Evolutionary conservation across 2,113 vertebrate species (phyloP).

Genomic region (Fulmarus glacialis): DNA sequence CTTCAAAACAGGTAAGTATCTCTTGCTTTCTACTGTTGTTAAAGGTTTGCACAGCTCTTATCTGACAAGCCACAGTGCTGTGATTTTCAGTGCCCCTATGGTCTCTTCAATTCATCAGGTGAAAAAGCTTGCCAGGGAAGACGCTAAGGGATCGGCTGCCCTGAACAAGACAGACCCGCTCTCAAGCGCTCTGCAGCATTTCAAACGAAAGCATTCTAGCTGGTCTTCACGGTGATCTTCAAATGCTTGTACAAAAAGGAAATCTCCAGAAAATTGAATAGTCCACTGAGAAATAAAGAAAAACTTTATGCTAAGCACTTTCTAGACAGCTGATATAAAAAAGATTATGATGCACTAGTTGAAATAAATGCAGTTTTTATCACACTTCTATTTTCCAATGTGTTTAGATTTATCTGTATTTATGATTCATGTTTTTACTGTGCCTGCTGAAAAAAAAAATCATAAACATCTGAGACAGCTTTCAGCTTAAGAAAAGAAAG

Average conservation of each 20-base stretch:
- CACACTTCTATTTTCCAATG: neutral
- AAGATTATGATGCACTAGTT: neutral
- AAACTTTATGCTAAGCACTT: neutral
- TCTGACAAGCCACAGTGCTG: neutral
- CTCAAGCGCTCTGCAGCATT: neutral
- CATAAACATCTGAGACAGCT: neutral
- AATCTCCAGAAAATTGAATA: neutral
- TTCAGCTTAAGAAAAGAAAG: neutral
- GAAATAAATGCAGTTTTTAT: constrained; percentile 34
- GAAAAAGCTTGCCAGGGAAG: neutral
- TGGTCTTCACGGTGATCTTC: neutral
- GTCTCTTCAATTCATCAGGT: neutral
- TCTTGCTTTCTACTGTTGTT: neutral
- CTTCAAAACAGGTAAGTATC: neutral
- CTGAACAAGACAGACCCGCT: neutral
- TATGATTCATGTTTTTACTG: neutral
- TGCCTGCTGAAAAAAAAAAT: neutral
- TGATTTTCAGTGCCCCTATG: constrained; percentile 10
- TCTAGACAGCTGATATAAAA: neutral
- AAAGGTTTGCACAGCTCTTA: constrained; percentile 13
- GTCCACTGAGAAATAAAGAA: constrained; percentile 11
- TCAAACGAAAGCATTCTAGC: neutral
- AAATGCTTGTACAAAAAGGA: neutral
- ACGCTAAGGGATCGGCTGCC: neutral
- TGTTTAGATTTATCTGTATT: neutral